Evolutionary conservation across 2,797 vertebrate genomes (phyloP), one percentile per base, ranked within the genome.

Genomic region (Alectoris magna): DNA sequence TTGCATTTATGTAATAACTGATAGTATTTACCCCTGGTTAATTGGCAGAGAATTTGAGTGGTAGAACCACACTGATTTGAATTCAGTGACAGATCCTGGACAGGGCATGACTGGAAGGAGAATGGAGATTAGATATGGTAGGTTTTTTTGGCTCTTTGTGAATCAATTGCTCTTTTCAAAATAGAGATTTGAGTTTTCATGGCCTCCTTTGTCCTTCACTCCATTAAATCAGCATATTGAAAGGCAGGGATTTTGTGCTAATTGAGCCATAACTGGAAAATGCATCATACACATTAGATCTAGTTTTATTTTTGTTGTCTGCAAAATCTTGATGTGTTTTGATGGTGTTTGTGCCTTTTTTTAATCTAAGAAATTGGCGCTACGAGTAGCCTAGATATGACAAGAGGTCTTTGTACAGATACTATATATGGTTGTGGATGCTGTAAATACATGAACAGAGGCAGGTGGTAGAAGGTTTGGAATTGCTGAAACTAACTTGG

Each of bases 211-310:
- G 66, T 46, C 62, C 29, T 56, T 73, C 34, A 15, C 15, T 23
- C 49, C 9, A 38, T 44, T 64, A 43, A 53, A 34, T 34, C 21
- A 29, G 24, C 24, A 22, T 68, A 31, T 82, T 22, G 41, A 82
- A 68, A 51, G 53, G 49, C 15, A 29, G 14, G 41, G 6, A 38
- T 58, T 41, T 60, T 72, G 16, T 68, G 55, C 11, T 64, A 21
- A 71, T 46, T 31, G 21, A 2, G 1, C 17, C 23, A 36, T 66
- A 66, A n/a, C n/a, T 56, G 41, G 48, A 10, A 14, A 84, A 29
- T 24, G 24, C 9, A 36, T 76, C 9, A 1, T 17, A 43, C 0
- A 1, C 36, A 18, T 53, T 27, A 73, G 14, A 46, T 6, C 3
- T 22, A 11, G 48, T 24, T 48, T 48, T 48, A 23, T 24, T n/a